Conservation (phyloP, 2,888 invertebrate genomes). For the Buathra laborator region DNA sequence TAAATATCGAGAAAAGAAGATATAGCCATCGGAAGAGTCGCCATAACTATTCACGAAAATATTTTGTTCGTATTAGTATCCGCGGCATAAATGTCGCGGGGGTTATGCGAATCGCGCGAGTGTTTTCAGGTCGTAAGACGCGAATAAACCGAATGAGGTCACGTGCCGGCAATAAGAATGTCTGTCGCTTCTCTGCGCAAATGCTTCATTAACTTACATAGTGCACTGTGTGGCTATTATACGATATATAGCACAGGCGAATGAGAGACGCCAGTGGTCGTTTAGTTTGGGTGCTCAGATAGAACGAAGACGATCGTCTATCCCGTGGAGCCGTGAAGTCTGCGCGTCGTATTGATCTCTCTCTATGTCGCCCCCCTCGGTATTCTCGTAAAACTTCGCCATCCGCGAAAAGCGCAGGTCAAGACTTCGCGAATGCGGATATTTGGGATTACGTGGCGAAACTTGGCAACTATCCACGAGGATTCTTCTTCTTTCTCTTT, state of each 20-base stretch:
- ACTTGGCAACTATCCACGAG: not conserved
- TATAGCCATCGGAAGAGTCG: no score
- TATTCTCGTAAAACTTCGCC: not conserved
- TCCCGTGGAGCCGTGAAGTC: no score
- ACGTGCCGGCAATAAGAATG: slow-evolving; percentile 59
- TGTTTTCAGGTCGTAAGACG: slow-evolving; percentile 59
- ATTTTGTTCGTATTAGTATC: not conserved
- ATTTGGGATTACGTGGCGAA: slow-evolving; percentile 4
- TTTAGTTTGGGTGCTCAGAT: no score
- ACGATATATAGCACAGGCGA: no score
- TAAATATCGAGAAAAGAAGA: no score
- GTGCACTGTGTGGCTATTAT: no score
- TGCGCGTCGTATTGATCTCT: no score
- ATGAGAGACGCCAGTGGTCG: no score
- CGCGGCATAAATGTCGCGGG: not conserved
- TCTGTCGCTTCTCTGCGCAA: slow-evolving; percentile 48
- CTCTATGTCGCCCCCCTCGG: no score
- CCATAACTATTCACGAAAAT: not conserved
- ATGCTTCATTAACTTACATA: no score
- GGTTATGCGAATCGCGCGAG: slow-evolving; percentile 5
- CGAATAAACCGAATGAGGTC: slow-evolving; percentile 62
- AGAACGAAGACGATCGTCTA: no score
- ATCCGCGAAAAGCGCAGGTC: slow-evolving; percentile 14
- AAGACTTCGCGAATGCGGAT: not conserved
- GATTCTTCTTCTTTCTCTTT: no score